phyloP scores from a whole-genome alignment of 2,888 invertebrate genomes.

The Malthinus flaveolus region DNA sequence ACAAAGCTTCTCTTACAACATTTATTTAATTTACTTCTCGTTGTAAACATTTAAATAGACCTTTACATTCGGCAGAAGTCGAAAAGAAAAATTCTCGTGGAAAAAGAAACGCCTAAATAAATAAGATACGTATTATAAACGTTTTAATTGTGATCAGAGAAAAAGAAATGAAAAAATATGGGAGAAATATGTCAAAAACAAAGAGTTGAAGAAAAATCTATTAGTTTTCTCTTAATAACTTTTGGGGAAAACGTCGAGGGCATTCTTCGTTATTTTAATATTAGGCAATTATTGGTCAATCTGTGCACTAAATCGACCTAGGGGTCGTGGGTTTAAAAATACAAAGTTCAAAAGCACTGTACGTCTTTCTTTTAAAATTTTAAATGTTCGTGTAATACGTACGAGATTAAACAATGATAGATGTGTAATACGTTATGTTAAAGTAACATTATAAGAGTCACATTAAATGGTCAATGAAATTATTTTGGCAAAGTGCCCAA shows the following conservation, averaged over 20 bases:
- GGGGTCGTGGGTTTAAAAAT: neutral
- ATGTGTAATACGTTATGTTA: conserved; percentile 3
- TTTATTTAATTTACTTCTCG: neutral
- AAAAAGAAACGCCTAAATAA: too few species aligned
- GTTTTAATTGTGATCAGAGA: too few species aligned
- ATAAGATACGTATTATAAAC: too few species aligned
- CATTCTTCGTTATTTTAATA: too few species aligned
- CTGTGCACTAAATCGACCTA: too few species aligned
- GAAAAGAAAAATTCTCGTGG: too few species aligned
- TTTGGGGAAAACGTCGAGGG: too few species aligned
- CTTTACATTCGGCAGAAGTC: neutral
- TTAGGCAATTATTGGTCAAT: too few species aligned
- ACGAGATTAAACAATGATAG: conserved; percentile 2
- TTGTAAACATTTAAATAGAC: conserved; percentile 4
- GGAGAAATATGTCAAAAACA: too few species aligned
- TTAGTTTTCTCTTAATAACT: too few species aligned
- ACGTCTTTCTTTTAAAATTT: neutral
- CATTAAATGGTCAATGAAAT: conserved; percentile 25
- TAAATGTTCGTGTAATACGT: neutral
- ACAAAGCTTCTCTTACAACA: neutral
- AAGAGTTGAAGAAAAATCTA: too few species aligned
- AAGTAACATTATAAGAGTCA: conserved; percentile 8
- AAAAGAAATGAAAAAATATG: too few species aligned
- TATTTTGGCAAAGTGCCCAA: conserved; percentile 23
- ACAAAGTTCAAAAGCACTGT: neutral